Evolutionary conservation across 2,113 vertebrate species (phyloP).

Genomic region (Sylvietta virens): DNA sequence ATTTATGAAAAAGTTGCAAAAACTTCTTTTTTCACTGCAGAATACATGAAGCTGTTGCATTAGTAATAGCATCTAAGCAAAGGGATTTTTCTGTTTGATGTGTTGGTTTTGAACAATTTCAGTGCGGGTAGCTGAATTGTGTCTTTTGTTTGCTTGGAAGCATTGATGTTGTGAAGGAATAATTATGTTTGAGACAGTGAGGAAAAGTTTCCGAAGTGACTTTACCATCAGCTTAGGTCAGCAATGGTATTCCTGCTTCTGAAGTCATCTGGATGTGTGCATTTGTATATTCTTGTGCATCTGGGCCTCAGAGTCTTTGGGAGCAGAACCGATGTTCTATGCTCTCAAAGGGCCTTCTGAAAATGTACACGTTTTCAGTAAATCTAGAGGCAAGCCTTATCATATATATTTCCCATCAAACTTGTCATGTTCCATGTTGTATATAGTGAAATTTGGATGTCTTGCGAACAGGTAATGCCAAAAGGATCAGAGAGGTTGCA

Average conservation of each 20-base stretch:
- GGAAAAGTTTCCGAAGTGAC: not conserved
- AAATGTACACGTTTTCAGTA: not conserved
- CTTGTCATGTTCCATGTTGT: not conserved
- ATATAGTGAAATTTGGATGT: not conserved
- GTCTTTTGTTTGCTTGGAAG: not conserved
- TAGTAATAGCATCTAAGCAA: not conserved
- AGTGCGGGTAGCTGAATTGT: not conserved
- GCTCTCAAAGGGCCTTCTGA: not conserved
- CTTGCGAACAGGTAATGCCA: not conserved
- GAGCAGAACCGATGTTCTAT: not conserved
- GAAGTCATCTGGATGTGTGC: not conserved
- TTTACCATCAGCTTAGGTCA: not conserved
- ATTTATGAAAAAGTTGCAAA: not conserved
- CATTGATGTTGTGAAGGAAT: not conserved
- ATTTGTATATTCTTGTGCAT: not conserved
- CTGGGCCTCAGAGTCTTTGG: not conserved
- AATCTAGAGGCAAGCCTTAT: not conserved
- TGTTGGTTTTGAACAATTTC: not conserved
- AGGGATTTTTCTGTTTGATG: not conserved
- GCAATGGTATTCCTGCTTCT: not conserved
- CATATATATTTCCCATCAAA: not conserved
- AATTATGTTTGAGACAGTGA: not conserved
- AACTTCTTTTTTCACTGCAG: not conserved
- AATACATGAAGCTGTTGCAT: not conserved
- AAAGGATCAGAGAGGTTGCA: not conserved